phyloP scores from a whole-genome alignment of 30 jellyfish, hydroid and myxozoan genomes.

The Aurelia sp. region DNA sequence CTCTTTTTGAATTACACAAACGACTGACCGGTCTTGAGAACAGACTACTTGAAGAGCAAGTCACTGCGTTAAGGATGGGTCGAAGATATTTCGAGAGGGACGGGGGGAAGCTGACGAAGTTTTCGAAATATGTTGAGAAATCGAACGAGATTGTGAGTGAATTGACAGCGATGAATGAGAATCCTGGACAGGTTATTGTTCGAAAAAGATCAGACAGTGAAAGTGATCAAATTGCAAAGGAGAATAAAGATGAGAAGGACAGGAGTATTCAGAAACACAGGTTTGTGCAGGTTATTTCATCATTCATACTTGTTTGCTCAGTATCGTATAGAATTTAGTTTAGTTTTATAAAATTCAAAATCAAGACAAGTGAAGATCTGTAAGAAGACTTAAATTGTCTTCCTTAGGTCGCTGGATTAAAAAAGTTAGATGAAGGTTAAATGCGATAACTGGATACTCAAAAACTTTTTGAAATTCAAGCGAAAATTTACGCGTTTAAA shows the following conservation, averaged over 20 bases:
- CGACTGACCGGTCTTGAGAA: slow-evolving; percentile 81
- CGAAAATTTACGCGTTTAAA: too few relatives aligned
- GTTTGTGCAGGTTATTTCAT: neutral
- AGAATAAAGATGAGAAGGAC: neutral
- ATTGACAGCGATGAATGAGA: slow-evolving; percentile 13
- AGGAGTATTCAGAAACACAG: neutral
- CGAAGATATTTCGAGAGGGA: slow-evolving; percentile 54
- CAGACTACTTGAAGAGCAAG: slow-evolving; percentile 56
- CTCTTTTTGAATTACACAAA: slow-evolving; percentile 60
- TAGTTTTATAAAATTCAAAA: too few relatives aligned
- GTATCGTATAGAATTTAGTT: too few relatives aligned
- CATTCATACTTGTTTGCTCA: too few relatives aligned
- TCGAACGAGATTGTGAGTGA: slow-evolving; percentile 56
- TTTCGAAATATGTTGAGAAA: slow-evolving; percentile 68
- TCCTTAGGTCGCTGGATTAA: too few relatives aligned
- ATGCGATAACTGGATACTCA: too few relatives aligned
- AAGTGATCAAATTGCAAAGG: neutral
- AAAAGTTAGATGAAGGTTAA: too few relatives aligned
- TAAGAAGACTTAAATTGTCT: too few relatives aligned
- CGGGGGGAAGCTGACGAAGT: slow-evolving; percentile 60
- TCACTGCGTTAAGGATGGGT: slow-evolving; percentile 38
- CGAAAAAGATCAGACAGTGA: too few relatives aligned
- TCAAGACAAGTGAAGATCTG: too few relatives aligned
- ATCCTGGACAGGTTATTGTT: neutral
- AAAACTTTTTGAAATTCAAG: too few relatives aligned